Percentiles rank a stretch among this genome's conserved stretches.
These are phyloP conservation scores for Agrilus planipennis DNA, from an alignment of 1,140 invertebrate species.

Conservation along the genomic window DNA sequence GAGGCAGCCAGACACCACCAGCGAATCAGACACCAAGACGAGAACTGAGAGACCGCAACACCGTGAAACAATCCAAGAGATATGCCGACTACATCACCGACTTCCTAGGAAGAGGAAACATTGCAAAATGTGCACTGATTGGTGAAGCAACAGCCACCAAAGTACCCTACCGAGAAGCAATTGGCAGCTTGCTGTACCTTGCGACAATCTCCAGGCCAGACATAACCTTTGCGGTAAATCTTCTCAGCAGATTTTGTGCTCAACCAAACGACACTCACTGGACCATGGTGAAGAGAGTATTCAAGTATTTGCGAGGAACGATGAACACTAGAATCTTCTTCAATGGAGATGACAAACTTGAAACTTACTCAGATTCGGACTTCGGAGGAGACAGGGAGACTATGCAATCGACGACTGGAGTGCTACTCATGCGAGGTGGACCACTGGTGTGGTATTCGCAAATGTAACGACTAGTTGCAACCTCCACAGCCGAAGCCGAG, in stretches of 20 bases:
- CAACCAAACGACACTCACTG: constrained; percentile 1
- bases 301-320: no score
- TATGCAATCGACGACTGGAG: constrained; percentile 15
- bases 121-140: constrained; percentile 9
- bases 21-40: no score
- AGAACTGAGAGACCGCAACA: constrained; percentile 13
- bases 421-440: constrained; percentile 14
- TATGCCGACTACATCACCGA: constrained; percentile 15
- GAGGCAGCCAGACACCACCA: constrained; percentile 10
- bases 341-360: constrained; percentile 9
- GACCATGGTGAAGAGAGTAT: no score
- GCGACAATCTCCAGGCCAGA: no score
- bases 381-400: constrained; percentile 11
- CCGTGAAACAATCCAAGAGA: constrained; percentile 10
- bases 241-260: constrained; percentile 16
- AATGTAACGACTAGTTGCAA: constrained; percentile 16
- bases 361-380: constrained; percentile 17
- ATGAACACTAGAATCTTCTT: constrained; percentile 17
- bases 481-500: constrained; percentile 20
- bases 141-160: constrained; percentile 3
- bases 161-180: constrained; percentile 27
- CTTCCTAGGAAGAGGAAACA: constrained; percentile 13
- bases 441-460: constrained; percentile 16
- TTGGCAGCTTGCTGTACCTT: constrained; percentile 21
- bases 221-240: constrained; percentile 29